A percentile compares a stretch with the other conserved stretches of the same genome.
phyloP scores from a whole-genome alignment of 2,888 invertebrate species.

The Scaptomyza reducta region DNA sequence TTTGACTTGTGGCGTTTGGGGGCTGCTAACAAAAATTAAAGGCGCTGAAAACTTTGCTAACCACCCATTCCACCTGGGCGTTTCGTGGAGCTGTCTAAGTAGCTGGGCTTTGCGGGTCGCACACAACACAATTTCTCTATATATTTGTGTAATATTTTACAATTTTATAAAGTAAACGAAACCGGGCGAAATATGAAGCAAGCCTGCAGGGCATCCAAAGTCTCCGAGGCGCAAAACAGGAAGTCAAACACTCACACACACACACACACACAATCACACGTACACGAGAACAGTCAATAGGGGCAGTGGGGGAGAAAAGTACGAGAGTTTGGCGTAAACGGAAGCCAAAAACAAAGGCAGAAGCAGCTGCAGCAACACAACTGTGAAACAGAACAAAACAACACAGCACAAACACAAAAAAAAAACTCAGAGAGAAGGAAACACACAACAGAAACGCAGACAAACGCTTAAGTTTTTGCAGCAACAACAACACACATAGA shows the following conservation, averaged over 20 bases:
- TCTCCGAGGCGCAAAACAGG: conserved; percentile 68
- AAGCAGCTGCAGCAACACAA: conserved; percentile 63
- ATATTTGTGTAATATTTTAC: conserved; percentile 77
- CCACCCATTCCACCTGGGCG: conserved; percentile 7
- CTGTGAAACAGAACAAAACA: conserved; percentile 8
- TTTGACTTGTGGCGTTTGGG: conserved; percentile 49
- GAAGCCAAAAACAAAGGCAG: conserved; percentile 70
- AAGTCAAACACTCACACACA: conserved; percentile 42
- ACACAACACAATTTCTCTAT: conserved; percentile 58
- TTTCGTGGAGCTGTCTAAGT: conserved; percentile 57
- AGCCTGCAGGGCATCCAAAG: conserved; percentile 41
- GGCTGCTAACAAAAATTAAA: conserved; percentile 59
- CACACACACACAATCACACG: conserved; percentile 3
- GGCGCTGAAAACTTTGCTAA: conserved; percentile 44
- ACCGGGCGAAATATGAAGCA: conserved; percentile 55
- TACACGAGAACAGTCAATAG: conserved; percentile 7
- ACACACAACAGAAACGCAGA: conserved; percentile 42
- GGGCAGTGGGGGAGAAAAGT: not conserved
- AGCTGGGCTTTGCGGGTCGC: conserved; percentile 42
- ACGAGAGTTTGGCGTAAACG: conserved; percentile 57
- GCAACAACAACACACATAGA: conserved; percentile 17
- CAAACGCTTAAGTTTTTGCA: conserved; percentile 34
- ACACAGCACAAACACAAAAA: conserved; percentile 35
- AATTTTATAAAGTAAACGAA: conserved; percentile 74
- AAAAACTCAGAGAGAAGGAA: conserved; percentile 3